These are phyloP conservation scores for Botrylloides violaceus DNA, from an alignment of 23 tunicate genomes.

Conservation along the genomic window DNA sequence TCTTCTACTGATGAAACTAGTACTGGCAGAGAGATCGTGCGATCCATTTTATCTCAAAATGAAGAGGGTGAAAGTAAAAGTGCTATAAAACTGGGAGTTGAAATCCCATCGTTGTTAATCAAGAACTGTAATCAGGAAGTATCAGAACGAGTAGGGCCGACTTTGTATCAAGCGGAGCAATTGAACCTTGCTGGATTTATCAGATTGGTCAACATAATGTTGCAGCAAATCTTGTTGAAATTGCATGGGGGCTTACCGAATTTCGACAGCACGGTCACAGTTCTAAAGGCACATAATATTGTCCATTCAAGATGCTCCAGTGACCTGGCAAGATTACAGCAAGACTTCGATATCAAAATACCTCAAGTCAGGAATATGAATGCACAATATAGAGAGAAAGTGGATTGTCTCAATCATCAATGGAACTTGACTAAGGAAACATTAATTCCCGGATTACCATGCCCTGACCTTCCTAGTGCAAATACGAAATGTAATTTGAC, in stretches of 20 bases:
- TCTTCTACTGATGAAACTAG: neutral
- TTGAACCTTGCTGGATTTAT: neutral
- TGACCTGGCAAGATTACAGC: neutral
- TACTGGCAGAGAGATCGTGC: neutral
- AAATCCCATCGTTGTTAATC: neutral
- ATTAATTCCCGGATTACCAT: neutral
- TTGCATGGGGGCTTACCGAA: neutral
- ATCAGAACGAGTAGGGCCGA: neutral
- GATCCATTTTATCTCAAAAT: neutral
- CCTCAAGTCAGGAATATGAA: neutral
- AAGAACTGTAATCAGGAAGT: neutral
- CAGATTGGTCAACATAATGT: neutral
- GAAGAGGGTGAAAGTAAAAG: neutral
- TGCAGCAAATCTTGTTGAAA: neutral
- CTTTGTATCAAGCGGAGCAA: neutral
- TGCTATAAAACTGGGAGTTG: neutral
- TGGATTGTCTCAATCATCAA: neutral
- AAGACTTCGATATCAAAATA: neutral
- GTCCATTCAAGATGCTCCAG: neutral
- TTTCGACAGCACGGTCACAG: neutral
- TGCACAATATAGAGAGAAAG: neutral
- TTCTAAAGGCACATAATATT: neutral
- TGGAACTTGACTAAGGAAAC: neutral
- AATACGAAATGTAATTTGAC: neutral
- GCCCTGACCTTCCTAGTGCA: neutral